Percentiles rank a stretch among this genome's conserved stretches.
These are phyloP conservation scores for Ceratitis capitata DNA, from an alignment of 1,140 invertebrate species.

Conservation along the genomic window DNA sequence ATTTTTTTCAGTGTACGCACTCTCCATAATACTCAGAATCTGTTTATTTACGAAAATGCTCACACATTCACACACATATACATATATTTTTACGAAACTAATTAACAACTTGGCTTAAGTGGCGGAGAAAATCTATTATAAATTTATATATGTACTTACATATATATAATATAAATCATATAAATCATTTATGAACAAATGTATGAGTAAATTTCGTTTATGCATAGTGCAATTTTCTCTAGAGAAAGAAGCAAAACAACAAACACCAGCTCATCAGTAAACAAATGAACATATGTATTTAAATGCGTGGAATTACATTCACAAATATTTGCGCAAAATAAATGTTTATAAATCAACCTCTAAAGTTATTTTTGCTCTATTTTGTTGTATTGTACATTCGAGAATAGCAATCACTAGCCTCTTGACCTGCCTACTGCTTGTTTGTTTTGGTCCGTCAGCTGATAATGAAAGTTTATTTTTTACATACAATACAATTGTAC, in stretches of 20 bases:
- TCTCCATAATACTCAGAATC: not conserved
- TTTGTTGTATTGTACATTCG: no score
- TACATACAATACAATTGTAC: no score
- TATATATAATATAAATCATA: not conserved
- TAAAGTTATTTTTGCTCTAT: conserved; percentile 9
- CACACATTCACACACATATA: not conserved
- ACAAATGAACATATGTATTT: not conserved
- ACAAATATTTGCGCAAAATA: not conserved
- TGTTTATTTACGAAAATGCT: not conserved
- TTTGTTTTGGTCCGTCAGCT: not conserved
- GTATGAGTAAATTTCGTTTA: not conserved
- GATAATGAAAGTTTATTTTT: no score
- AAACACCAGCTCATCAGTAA: not conserved
- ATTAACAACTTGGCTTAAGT: conserved; percentile 3
- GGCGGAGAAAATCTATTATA: not conserved
- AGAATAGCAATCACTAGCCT: not conserved
- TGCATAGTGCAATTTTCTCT: conserved; percentile 13
- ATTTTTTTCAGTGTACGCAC: not conserved
- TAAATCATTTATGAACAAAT: not conserved
- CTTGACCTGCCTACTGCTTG: not conserved
- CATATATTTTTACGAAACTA: not conserved
- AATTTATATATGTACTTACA: not conserved
- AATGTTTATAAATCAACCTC: not conserved
- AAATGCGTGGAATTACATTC: not conserved
- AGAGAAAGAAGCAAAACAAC: not conserved